Percentiles rank a stretch among this genome's conserved stretches.
Conservation (phyloP, 2,113 vertebrate genomes). For the Ptilonorhynchus violaceus region DNA sequence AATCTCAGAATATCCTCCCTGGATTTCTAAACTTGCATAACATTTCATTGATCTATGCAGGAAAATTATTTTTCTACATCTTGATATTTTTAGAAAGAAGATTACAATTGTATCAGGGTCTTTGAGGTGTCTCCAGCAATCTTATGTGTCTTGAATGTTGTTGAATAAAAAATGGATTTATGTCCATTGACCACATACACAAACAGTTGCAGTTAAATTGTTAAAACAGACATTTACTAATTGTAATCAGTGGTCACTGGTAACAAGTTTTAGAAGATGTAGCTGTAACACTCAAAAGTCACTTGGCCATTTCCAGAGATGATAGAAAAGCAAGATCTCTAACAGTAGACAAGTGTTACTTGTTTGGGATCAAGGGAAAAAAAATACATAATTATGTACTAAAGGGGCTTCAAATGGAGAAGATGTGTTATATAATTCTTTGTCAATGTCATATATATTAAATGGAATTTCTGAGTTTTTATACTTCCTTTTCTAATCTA, state of each 20-base stretch:
- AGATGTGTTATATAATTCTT: not conserved
- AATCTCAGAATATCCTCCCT: not conserved
- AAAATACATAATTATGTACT: not conserved
- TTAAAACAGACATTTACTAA: not conserved
- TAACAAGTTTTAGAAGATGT: not conserved
- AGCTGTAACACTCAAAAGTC: not conserved
- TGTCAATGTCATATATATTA: conserved; percentile 7
- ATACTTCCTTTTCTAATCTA: not conserved
- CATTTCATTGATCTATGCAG: not conserved
- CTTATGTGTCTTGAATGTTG: not conserved
- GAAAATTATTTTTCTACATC: not conserved
- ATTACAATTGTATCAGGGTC: not conserved
- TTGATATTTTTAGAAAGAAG: not conserved
- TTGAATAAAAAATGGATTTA: not conserved
- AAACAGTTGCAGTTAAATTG: not conserved
- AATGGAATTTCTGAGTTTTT: not conserved
- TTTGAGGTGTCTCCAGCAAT: not conserved
- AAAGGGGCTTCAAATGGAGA: not conserved
- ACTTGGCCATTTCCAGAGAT: not conserved
- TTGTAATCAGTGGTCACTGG: not conserved
- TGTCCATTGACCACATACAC: rapidly evolving
- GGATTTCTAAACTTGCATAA: not conserved
- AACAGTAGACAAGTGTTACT: not conserved
- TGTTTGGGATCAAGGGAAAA: not conserved
- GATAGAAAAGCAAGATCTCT: not conserved